phyloP scores from a whole-genome alignment of 2,888 invertebrate genomes.

The Torymus auratus region DNA sequence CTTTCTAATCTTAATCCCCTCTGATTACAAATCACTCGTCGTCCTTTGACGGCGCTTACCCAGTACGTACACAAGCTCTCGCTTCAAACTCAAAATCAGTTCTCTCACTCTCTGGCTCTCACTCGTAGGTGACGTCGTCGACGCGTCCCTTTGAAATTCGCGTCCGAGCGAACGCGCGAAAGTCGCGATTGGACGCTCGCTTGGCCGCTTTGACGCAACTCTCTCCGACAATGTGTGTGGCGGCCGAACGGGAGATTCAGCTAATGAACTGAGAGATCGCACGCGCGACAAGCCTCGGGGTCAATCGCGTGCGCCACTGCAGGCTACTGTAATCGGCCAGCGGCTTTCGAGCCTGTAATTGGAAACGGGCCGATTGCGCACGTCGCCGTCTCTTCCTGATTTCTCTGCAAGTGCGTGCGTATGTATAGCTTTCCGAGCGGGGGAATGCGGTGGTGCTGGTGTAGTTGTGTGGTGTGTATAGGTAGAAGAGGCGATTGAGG shows the following conservation, averaged over 20 bases:
- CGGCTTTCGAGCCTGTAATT: conserved; percentile 15
- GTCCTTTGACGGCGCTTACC: too few species aligned
- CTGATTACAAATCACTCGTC: too few species aligned
- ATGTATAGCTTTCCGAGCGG: too few species aligned
- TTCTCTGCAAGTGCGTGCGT: not conserved
- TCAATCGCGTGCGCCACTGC: conserved; percentile 31
- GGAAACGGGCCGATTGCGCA: conserved; percentile 2
- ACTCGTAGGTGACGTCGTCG: too few species aligned
- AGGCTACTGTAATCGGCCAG: conserved; percentile 23
- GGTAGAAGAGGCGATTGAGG: too few species aligned
- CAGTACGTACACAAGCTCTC: too few species aligned
- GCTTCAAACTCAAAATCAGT: too few species aligned
- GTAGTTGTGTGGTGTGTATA: not conserved
- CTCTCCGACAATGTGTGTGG: not conserved
- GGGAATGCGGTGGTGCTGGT: not conserved
- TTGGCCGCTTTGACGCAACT: conserved; percentile 22
- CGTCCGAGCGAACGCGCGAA: not conserved
- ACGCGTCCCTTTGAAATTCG: too few species aligned
- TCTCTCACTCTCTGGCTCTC: too few species aligned
- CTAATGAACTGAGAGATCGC: conserved; percentile 42
- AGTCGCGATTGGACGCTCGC: too few species aligned
- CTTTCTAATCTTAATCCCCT: too few species aligned
- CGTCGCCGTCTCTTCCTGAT: not conserved
- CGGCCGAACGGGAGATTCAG: not conserved
- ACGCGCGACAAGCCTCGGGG: not conserved